Evolutionary conservation across 2,113 vertebrate species (phyloP), one percentile per base, ranked within the genome.

Genomic region (Setophaga petechia): DNA sequence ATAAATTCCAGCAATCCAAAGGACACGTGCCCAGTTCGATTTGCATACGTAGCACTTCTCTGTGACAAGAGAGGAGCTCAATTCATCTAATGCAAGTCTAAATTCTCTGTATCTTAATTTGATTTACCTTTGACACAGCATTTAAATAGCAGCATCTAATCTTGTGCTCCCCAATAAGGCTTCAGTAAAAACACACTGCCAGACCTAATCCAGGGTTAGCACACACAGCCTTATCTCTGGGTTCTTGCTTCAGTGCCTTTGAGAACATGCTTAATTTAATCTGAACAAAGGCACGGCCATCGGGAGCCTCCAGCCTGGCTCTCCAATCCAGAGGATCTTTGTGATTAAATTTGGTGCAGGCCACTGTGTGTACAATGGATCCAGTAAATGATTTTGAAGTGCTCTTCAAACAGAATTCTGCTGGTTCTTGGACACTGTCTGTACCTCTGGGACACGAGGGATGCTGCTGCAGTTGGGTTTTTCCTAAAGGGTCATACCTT

Each of bases 241-340:
- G 93, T 86, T 91, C 82, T 82, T 96, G 94, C 94, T 96, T 95
- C 91, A 96, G 37, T 97, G 95, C 87, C 90, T 97, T 93, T 89
- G 96, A 95, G 96, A 94, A 97, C 95, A 97, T 90, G 89, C 84
- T 95, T 97, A 97, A 95, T 95, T 98, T 97, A 98, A 97, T 91
- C 96, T 92, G 95, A 91, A 96, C 94, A 96, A 97, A 95, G 93
- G 49, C 94, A 68, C 80, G 90, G 95, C 83, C 90, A 86, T 58
- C 12, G 0, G 67, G 61, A 94, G 90, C 93, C 83, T 97, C 94
- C 89, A 96, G 55, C 87, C 94, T 92, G 78, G 47, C 90, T 77
- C 93, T 65, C 93, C 82, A 95, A 87, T 52, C 94, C 79, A 81
- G 41, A 93, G 78, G 86, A 96, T 91, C 75, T 95, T 81, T 91